Evolutionary conservation across 2,113 vertebrate species (phyloP).

Genomic region (Pyxicephalus adspersus): DNA sequence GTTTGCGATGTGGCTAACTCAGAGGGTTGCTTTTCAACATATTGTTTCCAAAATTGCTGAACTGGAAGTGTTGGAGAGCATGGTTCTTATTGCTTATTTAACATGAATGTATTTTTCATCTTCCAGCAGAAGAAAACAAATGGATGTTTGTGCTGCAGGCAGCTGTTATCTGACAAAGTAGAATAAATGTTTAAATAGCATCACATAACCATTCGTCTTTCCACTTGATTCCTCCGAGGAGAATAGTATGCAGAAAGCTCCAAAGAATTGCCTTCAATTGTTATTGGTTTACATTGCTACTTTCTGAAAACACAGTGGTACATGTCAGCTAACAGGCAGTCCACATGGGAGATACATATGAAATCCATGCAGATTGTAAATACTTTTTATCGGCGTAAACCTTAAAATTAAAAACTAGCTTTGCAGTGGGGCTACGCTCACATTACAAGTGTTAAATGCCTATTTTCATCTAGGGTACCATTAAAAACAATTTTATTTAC

Average conservation of each 20-base stretch:
- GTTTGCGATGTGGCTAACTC: slow-evolving; percentile 16
- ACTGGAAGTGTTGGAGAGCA: slow-evolving; percentile 36
- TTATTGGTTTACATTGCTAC: background rate
- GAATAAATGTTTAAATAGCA: slow-evolving; percentile 57
- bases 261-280: slow-evolving; percentile 31
- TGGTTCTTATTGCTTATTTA: slow-evolving; percentile 54
- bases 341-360: no score
- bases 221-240: slow-evolving; percentile 29
- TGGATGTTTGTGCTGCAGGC: slow-evolving; percentile 56
- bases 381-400: no score
- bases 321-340: background rate
- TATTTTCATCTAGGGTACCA: no score
- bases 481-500: no score
- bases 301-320: background rate
- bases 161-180: slow-evolving; percentile 53
- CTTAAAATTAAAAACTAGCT: no score
- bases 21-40: slow-evolving; percentile 18
- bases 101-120: slow-evolving; percentile 52
- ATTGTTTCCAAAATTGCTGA: slow-evolving; percentile 42
- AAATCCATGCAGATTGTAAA: no score
- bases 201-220: slow-evolving; percentile 54
- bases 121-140: slow-evolving; percentile 46
- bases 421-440: no score
- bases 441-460: no score
- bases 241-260: slow-evolving; percentile 25